These are phyloP conservation scores for Nibea coibor DNA, from an alignment of 2,113 vertebrate species.

Conservation along the genomic window DNA sequence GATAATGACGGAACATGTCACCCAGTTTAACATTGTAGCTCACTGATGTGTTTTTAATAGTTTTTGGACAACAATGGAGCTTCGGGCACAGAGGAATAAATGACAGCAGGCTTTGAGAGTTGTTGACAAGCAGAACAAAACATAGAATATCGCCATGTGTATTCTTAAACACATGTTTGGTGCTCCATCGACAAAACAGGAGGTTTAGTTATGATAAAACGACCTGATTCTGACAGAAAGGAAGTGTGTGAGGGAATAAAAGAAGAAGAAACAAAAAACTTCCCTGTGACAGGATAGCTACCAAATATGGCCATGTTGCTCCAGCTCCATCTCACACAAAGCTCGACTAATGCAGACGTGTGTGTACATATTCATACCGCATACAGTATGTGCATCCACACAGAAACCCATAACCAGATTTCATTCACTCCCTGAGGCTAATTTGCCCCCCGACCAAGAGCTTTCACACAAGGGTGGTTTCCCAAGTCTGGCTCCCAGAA, in stretches of 20 bases:
- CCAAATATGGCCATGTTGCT: slow-evolving; percentile 77
- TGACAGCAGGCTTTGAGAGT: background rate
- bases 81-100: background rate
- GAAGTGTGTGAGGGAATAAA: slow-evolving; percentile 14
- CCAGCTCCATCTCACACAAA: slow-evolving; percentile 57
- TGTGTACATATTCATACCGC: slow-evolving; percentile 27
- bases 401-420: slow-evolving; percentile 38
- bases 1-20: background rate
- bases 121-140: background rate
- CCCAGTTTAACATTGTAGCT: background rate
- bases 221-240: background rate
- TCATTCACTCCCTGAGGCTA: slow-evolving; percentile 33
- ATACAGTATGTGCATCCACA: slow-evolving; percentile 23
- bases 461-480: slow-evolving; percentile 61
- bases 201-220: background rate
- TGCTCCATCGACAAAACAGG: background rate
- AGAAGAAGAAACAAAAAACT: slow-evolving; percentile 72
- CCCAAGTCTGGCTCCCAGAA: slow-evolving; percentile 24
- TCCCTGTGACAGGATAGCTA: slow-evolving; percentile 77
- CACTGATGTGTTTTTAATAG: background rate
- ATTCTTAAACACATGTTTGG: background rate
- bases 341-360: slow-evolving; percentile 1
- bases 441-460: slow-evolving; percentile 47
- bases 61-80: background rate
- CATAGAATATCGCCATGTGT: background rate